These are phyloP conservation scores for Poecilia latipinna DNA, from an alignment of 2,113 vertebrate genomes.

Conservation along the genomic window DNA sequence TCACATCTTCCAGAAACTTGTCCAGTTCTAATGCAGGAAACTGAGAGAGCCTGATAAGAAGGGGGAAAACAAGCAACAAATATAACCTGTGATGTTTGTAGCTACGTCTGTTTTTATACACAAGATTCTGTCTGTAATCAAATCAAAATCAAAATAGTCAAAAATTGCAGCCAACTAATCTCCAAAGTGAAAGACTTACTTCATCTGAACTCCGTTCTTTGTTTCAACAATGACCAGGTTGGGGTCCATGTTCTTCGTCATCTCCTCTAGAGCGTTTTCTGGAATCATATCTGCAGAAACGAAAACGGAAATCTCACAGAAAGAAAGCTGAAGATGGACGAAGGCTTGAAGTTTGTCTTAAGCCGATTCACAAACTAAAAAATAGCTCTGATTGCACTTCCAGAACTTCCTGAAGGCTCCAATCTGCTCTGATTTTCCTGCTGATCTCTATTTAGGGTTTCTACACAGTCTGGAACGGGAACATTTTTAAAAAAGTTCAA, in stretches of 20 bases:
- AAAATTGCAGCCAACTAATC: neutral
- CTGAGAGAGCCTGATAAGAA: conserved; percentile 87
- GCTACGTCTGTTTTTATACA: neutral
- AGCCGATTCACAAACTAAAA: no score
- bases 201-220: conserved; percentile 90
- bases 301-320: neutral
- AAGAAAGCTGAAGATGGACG: neutral
- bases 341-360: neutral
- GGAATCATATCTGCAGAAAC: conserved; percentile 90
- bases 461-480: neutral
- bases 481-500: no score
- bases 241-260: conserved; percentile 97
- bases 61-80: neutral
- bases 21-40: conserved; percentile 96
- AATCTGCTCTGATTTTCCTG: no score
- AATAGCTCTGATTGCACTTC: no score
- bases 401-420: neutral
- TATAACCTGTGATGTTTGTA: neutral
- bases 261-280: conserved; percentile 97
- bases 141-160: neutral
- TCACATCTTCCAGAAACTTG: conserved; percentile 98
- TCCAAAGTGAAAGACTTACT: conserved; percentile 81
- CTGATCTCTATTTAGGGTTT: neutral
- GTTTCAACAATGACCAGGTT: conserved; percentile 91
- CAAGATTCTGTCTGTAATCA: neutral